These are phyloP conservation scores for Pollenia amentaria DNA, from an alignment of 2,888 invertebrate genomes.

Conservation along the genomic window DNA sequence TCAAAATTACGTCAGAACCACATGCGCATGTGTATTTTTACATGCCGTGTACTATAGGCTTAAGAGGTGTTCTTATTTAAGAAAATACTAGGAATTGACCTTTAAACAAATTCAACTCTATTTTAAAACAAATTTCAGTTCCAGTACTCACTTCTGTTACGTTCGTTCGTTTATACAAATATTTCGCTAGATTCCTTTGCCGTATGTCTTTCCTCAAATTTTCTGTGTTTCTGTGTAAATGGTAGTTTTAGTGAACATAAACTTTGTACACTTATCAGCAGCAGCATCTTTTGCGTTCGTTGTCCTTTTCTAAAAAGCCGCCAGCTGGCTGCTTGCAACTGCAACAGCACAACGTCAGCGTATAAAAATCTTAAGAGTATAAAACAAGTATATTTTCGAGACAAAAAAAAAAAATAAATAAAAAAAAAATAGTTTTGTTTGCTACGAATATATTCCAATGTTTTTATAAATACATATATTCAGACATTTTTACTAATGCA, in stretches of 20 bases:
- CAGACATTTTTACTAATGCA: conserved; percentile 39
- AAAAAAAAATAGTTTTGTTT: conserved; percentile 4
- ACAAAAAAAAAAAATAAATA: conserved; percentile 58
- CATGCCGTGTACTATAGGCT: too few relatives aligned
- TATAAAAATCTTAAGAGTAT: conserved; percentile 40
- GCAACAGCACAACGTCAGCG: conserved; percentile 8
- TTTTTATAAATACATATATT: conserved; percentile 33
- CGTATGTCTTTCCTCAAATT: background rate
- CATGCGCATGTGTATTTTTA: too few relatives aligned
- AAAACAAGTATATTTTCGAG: conserved; percentile 51
- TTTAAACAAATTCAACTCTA: too few relatives aligned
- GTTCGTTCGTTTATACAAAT: too few relatives aligned
- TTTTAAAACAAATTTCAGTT: too few relatives aligned
- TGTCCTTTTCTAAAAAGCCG: conserved; percentile 62
- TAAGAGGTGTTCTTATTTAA: too few relatives aligned
- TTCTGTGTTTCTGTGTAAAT: background rate
- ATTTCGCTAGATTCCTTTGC: too few relatives aligned
- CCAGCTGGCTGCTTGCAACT: conserved; percentile 33
- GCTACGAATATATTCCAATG: background rate
- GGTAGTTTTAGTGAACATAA: background rate
- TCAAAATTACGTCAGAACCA: too few relatives aligned
- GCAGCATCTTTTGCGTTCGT: conserved; percentile 65
- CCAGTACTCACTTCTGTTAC: too few relatives aligned
- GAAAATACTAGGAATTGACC: too few relatives aligned
- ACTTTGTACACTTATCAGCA: background rate